Conservation (phyloP, 2,888 invertebrate species). For the Tipula unca region DNA sequence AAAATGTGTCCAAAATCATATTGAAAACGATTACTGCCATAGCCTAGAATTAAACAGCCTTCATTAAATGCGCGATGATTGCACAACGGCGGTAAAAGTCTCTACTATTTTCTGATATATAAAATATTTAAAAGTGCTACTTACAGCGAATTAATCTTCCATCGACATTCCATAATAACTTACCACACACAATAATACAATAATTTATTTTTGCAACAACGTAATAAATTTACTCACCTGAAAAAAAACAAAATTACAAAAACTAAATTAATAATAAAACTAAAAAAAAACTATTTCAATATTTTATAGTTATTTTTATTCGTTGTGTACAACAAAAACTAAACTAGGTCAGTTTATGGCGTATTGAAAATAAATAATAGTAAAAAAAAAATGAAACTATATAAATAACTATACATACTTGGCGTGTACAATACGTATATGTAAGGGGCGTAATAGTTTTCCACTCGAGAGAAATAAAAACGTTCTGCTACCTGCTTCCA, state of each 20-base stretch:
- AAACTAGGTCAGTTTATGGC: conserved; percentile 14
- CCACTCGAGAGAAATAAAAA: not conserved
- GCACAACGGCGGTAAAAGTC: too few species aligned
- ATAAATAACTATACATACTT: not conserved
- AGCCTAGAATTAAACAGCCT: too few species aligned
- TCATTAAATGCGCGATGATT: too few species aligned
- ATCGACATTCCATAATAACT: not conserved
- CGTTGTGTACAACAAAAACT: not conserved
- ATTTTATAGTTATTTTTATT: conserved; percentile 8
- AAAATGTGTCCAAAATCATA: too few species aligned
- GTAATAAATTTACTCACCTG: not conserved
- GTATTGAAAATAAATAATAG: conserved; percentile 8
- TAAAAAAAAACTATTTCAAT: not conserved
- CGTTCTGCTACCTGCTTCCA: not conserved
- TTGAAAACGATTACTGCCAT: too few species aligned
- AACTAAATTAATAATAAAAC: not conserved
- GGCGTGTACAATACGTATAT: not conserved
- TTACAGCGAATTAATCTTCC: not conserved
- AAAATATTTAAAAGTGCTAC: too few species aligned
- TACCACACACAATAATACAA: not conserved
- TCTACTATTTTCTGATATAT: too few species aligned
- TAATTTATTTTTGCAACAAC: not conserved
- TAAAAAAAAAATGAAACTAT: not conserved
- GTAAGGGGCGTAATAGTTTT: not conserved
- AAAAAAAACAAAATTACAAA: not conserved